A percentile compares a stretch with the other conserved stretches of the same genome.
phyloP scores from a whole-genome alignment of 2,797 vertebrate genomes.

The Anabacerthia variegaticeps region DNA sequence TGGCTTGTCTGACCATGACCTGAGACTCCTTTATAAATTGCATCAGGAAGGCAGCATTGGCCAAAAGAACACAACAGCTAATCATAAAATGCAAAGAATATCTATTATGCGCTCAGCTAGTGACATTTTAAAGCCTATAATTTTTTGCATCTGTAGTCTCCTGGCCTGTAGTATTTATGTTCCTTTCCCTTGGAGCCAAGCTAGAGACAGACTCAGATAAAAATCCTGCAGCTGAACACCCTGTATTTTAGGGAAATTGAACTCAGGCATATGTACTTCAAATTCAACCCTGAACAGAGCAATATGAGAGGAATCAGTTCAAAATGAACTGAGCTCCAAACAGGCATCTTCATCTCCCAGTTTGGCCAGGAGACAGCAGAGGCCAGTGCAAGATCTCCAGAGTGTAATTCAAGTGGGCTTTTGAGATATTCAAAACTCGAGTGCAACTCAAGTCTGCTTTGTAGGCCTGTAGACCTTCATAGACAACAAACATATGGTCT shows the following conservation, averaged over 20 bases:
- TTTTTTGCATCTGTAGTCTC: constrained; percentile 58
- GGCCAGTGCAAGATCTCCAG: neutral
- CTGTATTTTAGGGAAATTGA: neutral
- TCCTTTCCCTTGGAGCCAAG: constrained; percentile 13
- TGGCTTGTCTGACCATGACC: neutral
- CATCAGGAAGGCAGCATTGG: constrained; percentile 36
- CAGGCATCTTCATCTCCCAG: neutral
- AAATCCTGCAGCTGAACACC: neutral
- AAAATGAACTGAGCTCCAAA: neutral
- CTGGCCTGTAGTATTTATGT: neutral
- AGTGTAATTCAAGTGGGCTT: neutral
- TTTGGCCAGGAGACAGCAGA: neutral
- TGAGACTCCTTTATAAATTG: constrained; percentile 39
- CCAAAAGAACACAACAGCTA: constrained; percentile 48
- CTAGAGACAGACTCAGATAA: constrained; percentile 24
- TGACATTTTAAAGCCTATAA: constrained; percentile 68
- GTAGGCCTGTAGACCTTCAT: neutral
- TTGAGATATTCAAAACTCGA: neutral
- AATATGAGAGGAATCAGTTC: neutral
- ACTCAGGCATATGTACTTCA: neutral
- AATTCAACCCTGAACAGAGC: neutral
- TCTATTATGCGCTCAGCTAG: constrained; percentile 56
- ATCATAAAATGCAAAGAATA: constrained; percentile 44
- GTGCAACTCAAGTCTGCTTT: neutral
- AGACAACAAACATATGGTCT: neutral